Evolutionary conservation across 2,113 vertebrate species (phyloP).

Genomic region (Silurus glanis): DNA sequence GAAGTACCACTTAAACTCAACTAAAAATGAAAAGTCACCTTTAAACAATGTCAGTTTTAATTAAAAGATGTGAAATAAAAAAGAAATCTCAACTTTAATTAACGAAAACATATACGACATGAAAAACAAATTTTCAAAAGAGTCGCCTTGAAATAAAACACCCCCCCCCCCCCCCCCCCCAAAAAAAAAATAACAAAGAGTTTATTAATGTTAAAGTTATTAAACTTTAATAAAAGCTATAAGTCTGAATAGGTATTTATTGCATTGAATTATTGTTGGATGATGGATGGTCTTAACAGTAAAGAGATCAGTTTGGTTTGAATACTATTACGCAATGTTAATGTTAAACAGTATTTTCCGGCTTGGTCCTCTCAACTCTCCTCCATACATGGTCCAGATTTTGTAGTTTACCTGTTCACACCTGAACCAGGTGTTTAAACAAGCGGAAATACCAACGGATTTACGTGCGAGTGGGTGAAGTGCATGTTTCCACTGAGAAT

Average conservation of each 20-base stretch:
- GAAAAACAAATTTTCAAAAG: neutral
- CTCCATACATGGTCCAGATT: neutral
- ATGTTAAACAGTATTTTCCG: neutral
- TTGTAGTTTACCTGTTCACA: slow-evolving; percentile 9
- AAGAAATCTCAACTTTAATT: too few relatives aligned
- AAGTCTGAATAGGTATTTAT: neutral
- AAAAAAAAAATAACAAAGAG: neutral
- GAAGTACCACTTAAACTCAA: neutral
- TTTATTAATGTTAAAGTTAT: neutral
- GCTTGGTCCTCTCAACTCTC: neutral
- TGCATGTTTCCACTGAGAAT: neutral
- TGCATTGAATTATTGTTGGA: neutral
- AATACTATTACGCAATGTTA: neutral
- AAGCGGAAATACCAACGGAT: neutral
- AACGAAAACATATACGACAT: neutral
- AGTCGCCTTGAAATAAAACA: neutral
- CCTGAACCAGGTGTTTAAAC: neutral
- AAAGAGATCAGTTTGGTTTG: neutral
- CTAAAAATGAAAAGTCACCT: neutral
- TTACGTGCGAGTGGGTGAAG: neutral
- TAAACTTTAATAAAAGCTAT: neutral
- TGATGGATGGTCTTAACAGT: neutral
- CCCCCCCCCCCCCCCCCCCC: too few relatives aligned
- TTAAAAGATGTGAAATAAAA: neutral
- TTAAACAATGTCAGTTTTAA: neutral